Evolutionary conservation across 2,113 vertebrate species (phyloP).

Genomic region (Kobus ellipsiprymnus): DNA sequence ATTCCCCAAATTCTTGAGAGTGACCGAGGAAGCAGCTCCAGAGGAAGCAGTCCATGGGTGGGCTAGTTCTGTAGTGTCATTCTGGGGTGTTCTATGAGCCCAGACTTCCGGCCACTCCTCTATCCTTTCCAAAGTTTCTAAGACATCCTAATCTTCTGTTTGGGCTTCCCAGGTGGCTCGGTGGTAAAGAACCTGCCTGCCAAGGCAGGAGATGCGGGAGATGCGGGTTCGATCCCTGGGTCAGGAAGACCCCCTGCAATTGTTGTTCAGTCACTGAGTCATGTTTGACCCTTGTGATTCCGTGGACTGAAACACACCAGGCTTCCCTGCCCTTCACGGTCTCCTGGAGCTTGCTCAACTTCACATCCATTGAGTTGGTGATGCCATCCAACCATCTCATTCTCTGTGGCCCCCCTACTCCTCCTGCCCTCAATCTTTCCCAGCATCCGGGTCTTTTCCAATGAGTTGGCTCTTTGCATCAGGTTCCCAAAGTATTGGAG

Average conservation of each 20-base stretch:
- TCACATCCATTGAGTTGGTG: background rate
- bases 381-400: background rate
- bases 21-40: background rate
- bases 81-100: background rate
- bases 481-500: background rate
- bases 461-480: background rate
- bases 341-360: background rate
- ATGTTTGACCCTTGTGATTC: background rate
- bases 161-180: background rate
- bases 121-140: background rate
- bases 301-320: background rate
- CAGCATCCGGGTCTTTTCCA: background rate
- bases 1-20: background rate
- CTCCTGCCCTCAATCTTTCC: background rate
- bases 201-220: background rate
- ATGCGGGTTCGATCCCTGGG: no score
- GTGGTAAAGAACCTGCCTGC: background rate
- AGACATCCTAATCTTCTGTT: background rate
- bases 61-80: background rate
- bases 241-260: background rate
- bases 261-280: background rate
- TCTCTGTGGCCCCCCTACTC: background rate
- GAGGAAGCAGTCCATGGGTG: accelerated
- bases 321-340: background rate
- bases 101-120: background rate